Base-by-base conservation (phyloP, 2,888 invertebrate genomes). In the Carabus problematicus region DNA sequence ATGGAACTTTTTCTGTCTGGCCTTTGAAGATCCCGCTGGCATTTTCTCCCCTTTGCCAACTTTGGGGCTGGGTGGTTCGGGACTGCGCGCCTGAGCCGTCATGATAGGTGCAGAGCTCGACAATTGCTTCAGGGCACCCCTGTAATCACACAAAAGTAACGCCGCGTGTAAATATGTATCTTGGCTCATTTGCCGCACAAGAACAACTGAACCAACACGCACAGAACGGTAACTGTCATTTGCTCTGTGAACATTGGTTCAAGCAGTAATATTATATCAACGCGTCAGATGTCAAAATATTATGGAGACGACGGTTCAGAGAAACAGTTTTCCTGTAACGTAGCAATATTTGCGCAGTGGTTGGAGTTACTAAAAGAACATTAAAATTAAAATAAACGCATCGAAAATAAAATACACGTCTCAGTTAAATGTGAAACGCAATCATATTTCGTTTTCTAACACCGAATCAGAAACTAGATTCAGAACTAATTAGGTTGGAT, bases 1-100 rank as follows among this genome's bases (percentile, higher is more conserved):
- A 79, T 92, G 91, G 83, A 95, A 95, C 82, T 95, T 95, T 82
- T 94, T 94, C 82, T 94, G 94, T 52, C 94, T 85, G 58, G 91
- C 87, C 79, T 91, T 91, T 79, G 88, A 89, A 54, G 88, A 89
- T 74, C 85, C 85, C 73, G 84, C 83, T 61, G 83, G 83, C 49
- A 78, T 77, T 74, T 81, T 79, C 67, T 79, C 77, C 70, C 79
- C 78, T 74, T 81, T 77, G 73, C 76, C 71, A 74, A 72, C 70
- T 73, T 75, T 70, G 71, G 74, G 71, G 82, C 79, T 79, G 7
- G 81, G 80, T 9, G 81, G 81, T 72, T 80, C 80, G 4, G 79
- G 75, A 39, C 79, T 75, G 69, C 81, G 79, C 66, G 79, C 79
- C 75, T 82, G 82, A 39, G 81, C 82, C 62, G 82, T 83, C 81